Base-by-base conservation (phyloP, 37 sponge, comb jelly and placozoan species). In the Beroe forskalii region DNA sequence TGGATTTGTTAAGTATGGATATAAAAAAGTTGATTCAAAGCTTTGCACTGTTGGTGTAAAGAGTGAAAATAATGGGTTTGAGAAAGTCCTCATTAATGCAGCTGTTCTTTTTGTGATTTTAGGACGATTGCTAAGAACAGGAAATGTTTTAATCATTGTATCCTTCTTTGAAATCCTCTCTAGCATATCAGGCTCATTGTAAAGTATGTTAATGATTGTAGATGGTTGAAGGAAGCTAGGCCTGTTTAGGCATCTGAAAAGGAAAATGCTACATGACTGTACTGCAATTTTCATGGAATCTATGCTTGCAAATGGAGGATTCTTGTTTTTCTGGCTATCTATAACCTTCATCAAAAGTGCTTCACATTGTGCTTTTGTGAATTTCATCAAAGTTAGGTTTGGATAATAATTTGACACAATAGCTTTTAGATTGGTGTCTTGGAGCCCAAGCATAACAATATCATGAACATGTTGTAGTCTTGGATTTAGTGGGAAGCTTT, bases 61-160 rank as follows among this genome's bases (percentile, higher is more conserved):
- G 6, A 48, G 55, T 48, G 55, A 48, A 48, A 48, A 48, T 17
- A 48, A 17, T 48, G 55, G 55, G 12, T 48, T 48, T 48, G 55
- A 48, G 12, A 48, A 48, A 48, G 55, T 48, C 55, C 55, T 41
- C 55, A 22, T 80, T 9, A 80, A 37, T 43, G 86, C 86, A 32
- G 28, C 86, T 28, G 86, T 44, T 80, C 86, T 12, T 80, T 80
- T 80, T 8, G 86, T 80, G 20, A 80, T 80, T 23, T 80, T 80
- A 19, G 86, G 86, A n/a, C 86, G 8, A 25, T 80, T 80, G 42
- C 86, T 80, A 1, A 80, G 86, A 2, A 69, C 72, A 32, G 72
- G 72, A 35, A 19, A 69, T 32, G 72, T 1, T 9, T 31, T 35
- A 20, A 36, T 9, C 4, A 20, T 33, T 17, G 55, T 48, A 48